These are phyloP conservation scores for Ophion costatus DNA, from an alignment of 2,888 invertebrate genomes.

Conservation along the genomic window DNA sequence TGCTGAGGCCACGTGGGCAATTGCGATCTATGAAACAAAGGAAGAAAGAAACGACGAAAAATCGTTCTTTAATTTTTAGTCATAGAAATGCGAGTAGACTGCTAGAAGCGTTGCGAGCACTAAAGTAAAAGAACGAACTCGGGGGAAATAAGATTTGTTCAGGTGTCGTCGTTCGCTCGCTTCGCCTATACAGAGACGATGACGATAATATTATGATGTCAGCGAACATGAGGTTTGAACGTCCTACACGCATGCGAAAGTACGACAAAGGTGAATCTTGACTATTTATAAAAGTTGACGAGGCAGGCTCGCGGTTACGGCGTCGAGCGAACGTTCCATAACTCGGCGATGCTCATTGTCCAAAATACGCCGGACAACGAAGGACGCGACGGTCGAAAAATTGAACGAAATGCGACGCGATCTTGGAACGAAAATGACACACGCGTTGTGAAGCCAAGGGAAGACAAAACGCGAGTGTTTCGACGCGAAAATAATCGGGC, in stretches of 20 bases:
- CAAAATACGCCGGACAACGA: neutral
- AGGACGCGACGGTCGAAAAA: neutral
- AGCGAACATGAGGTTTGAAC: neutral
- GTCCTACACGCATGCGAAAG: neutral
- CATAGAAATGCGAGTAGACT: neutral
- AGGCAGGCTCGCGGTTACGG: neutral
- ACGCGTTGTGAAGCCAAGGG: neutral
- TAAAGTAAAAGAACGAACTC: neutral
- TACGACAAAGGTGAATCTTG: neutral
- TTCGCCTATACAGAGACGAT: neutral
- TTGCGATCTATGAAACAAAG: no score
- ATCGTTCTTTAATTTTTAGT: neutral
- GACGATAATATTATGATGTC: slow-evolving; percentile 46
- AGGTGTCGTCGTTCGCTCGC: neutral
- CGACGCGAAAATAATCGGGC: no score
- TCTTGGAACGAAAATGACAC: neutral
- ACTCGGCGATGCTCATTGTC: slow-evolving; percentile 7
- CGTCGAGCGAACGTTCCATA: neutral
- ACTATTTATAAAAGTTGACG: slow-evolving; percentile 48
- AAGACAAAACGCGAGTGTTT: neutral
- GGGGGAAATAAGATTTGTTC: neutral
- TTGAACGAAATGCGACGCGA: neutral
- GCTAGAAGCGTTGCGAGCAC: neutral
- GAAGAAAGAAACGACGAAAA: neutral
- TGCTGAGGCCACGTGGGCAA: no score